Evolutionary conservation across 2,888 invertebrate species (phyloP).

Genomic region (Watsonalla cultraria): DNA sequence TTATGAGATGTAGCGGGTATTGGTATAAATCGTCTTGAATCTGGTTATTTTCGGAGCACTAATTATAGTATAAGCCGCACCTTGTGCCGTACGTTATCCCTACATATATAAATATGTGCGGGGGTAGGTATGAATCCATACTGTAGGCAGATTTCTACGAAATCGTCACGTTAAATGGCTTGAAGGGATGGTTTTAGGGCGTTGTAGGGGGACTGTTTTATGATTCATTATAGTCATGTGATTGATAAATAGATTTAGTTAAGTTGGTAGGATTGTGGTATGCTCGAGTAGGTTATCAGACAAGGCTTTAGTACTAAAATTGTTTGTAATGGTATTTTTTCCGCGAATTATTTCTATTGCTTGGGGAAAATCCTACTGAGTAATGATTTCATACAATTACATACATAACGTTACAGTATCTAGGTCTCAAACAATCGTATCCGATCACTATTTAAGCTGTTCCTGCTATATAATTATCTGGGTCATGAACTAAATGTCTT

Average conservation of each 20-base stretch:
- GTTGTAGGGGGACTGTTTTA: constrained; percentile 23
- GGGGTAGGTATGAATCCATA: constrained; percentile 19
- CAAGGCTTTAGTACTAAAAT: no score
- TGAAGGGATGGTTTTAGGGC: constrained; percentile 22
- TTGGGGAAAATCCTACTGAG: neutral
- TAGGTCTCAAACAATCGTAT: no score
- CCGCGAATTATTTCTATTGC: no score
- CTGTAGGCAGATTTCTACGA: constrained; percentile 10
- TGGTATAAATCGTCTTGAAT: constrained; percentile 32
- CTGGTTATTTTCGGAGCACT: constrained; percentile 73
- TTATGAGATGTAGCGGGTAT: constrained; percentile 7
- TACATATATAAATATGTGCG: constrained; percentile 35
- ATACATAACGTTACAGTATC: no score
- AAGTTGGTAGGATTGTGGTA: constrained; percentile 45
- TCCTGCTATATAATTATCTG: no score
- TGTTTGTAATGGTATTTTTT: no score
- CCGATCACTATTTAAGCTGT: no score
- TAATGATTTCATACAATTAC: no score
- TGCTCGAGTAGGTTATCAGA: constrained; percentile 4
- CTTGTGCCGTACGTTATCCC: constrained; percentile 47
- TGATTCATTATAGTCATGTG: constrained; percentile 49
- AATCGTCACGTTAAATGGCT: constrained; percentile 15
- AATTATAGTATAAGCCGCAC: constrained; percentile 72
- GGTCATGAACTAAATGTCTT: neutral
- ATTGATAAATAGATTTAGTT: constrained; percentile 30